Percentiles rank a stretch among this genome's conserved stretches.
These are phyloP conservation scores for Enteromius trimaculatus DNA, from an alignment of 2,797 vertebrate species.

Conservation along the genomic window DNA sequence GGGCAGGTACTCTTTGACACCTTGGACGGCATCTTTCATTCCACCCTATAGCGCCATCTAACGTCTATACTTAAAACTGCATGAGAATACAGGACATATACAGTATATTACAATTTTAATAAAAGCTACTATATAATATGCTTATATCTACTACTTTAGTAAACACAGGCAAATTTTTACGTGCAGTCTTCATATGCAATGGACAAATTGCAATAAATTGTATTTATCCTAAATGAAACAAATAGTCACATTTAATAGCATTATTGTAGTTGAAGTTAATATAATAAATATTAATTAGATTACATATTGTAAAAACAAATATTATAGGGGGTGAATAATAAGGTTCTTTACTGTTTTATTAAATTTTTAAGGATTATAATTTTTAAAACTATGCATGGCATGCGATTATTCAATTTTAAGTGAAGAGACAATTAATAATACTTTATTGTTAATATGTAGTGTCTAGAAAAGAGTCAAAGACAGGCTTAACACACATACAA, in stretches of 20 bases:
- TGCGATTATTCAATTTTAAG: background rate
- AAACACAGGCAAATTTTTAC: background rate
- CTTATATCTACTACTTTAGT: no score
- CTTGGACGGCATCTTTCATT: background rate
- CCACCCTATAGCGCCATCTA: constrained; percentile 16
- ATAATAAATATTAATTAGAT: no score
- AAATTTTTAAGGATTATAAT: background rate
- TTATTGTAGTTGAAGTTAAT: no score
- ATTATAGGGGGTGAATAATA: no score
- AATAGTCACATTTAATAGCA: no score
- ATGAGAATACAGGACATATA: background rate
- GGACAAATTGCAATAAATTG: no score
- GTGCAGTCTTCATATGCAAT: no score
- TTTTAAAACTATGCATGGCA: background rate
- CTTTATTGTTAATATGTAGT: background rate
- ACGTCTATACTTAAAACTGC: background rate
- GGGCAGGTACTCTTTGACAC: background rate
- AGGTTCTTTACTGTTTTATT: background rate
- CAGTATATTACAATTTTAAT: background rate
- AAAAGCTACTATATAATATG: background rate
- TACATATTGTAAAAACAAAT: no score
- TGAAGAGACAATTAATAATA: background rate
- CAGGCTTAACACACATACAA: constrained; percentile 18
- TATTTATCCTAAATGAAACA: no score
- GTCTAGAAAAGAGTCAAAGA: constrained; percentile 12